These are phyloP conservation scores for Siniperca undulata DNA, from an alignment of 2,797 vertebrate species.

Conservation along the genomic window DNA sequence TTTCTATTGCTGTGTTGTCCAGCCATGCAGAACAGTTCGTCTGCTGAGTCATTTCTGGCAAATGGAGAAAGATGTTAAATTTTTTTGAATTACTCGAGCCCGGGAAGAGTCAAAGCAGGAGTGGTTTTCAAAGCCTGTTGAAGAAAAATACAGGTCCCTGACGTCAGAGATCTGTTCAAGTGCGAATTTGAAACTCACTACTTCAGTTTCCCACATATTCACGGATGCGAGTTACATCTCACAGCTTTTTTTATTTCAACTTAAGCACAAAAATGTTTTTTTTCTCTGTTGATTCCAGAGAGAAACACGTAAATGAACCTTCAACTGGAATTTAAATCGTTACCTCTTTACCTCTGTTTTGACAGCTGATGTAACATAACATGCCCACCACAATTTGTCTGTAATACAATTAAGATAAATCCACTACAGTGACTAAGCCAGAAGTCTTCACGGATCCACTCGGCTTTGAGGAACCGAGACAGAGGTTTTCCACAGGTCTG, in stretches of 20 bases:
- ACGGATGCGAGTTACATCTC: not conserved
- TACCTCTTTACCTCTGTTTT: not conserved
- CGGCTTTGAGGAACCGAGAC: not conserved
- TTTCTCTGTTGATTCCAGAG: not conserved
- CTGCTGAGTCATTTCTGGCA: constrained; percentile 53
- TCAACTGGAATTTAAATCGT: not conserved
- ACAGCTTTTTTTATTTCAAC: not conserved
- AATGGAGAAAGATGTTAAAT: constrained; percentile 66
- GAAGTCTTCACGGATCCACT: not conserved
- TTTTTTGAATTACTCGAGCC: constrained; percentile 65
- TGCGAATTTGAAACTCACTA: not conserved
- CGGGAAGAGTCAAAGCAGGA: constrained; percentile 29
- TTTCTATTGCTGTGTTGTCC: constrained; percentile 1
- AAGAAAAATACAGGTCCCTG: constrained; percentile 23
- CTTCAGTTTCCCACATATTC: not conserved
- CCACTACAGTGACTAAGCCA: not conserved
- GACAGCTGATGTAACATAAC: not conserved
- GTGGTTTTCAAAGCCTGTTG: constrained; percentile 6
- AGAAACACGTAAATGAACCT: not conserved
- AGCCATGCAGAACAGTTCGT: constrained; percentile 49
- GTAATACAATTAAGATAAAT: not conserved
- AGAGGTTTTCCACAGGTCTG: not conserved
- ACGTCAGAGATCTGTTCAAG: constrained; percentile 8
- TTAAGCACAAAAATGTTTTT: too few species aligned
- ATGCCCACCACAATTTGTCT: not conserved